Percentiles rank a stretch among this genome's conserved stretches.
These are phyloP conservation scores for Chamaea fasciata DNA, from an alignment of 2,113 vertebrate species.

Conservation along the genomic window DNA sequence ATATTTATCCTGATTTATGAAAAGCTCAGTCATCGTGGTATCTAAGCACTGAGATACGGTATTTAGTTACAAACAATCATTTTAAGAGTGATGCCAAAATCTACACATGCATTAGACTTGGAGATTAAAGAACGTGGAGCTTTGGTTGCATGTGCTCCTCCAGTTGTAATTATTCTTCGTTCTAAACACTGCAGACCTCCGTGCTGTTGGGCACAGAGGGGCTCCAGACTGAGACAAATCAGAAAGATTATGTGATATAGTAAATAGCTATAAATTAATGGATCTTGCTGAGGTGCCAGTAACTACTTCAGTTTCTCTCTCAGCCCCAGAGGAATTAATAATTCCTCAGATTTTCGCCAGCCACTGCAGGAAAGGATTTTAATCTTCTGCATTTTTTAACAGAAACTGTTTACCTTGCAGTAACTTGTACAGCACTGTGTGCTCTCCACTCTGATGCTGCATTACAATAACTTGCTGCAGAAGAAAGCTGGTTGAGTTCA, in stretches of 20 bases:
- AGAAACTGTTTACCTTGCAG: conserved; percentile 40
- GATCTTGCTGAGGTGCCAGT: conserved; percentile 58
- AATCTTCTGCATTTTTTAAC: conserved; percentile 37
- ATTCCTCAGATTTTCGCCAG: conserved; percentile 55
- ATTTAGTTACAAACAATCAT: conserved; percentile 71
- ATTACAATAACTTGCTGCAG: conserved; percentile 59
- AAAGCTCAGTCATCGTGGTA: neutral
- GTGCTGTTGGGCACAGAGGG: neutral
- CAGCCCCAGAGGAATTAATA: conserved; percentile 55
- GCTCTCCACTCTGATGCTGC: conserved; percentile 51
- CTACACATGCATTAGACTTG: conserved; percentile 51
- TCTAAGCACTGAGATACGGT: conserved; percentile 58
- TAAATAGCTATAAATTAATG: conserved; percentile 70
- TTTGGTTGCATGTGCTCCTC: conserved; percentile 8
- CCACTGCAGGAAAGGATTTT: conserved; percentile 43
- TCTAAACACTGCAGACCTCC: conserved; percentile 12
- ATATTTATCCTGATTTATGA: conserved; percentile 43
- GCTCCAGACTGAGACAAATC: conserved; percentile 67
- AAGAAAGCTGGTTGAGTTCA: conserved; percentile 62
- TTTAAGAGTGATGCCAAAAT: conserved; percentile 63
- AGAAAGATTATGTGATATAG: conserved; percentile 62
- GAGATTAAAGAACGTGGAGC: conserved; percentile 26
- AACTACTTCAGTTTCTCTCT: conserved; percentile 52
- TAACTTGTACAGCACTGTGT: conserved; percentile 23
- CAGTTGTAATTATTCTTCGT: conserved; percentile 54